Percentiles rank a stretch among this genome's conserved stretches.
Evolutionary conservation across 2,888 invertebrate genomes (phyloP).

Genomic region (Yponomeuta plumbellus): DNA sequence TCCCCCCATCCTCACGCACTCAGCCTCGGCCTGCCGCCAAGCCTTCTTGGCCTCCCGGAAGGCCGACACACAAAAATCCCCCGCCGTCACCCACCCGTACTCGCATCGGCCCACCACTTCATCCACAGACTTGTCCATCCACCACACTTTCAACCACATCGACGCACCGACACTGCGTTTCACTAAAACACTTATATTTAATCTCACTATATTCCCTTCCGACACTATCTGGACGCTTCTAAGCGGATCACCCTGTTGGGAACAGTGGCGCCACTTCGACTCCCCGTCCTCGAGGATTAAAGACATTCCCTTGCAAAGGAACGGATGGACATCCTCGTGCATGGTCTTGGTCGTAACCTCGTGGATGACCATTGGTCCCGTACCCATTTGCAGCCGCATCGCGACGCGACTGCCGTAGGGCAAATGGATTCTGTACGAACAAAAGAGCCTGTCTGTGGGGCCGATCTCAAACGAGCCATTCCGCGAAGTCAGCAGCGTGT

Average conservation of each 20-base stretch:
- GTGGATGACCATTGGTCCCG: constrained; percentile 52
- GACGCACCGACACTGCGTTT: constrained; percentile 53
- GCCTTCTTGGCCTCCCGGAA: constrained; percentile 74
- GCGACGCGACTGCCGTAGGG: constrained; percentile 83
- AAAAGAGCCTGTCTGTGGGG: constrained; percentile 76
- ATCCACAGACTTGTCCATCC: constrained; percentile 78
- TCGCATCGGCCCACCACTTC: constrained; percentile 80
- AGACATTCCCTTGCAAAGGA: constrained; percentile 74
- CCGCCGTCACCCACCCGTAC: constrained; percentile 82
- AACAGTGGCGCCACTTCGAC: constrained; percentile 78
- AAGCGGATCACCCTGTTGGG: constrained; percentile 73
- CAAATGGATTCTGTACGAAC: constrained; percentile 82
- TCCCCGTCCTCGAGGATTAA: constrained; percentile 76
- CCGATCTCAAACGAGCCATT: constrained; percentile 82
- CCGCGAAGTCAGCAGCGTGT: constrained; percentile 78
- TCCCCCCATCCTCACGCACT: constrained; percentile 79
- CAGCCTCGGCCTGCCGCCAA: constrained; percentile 82
- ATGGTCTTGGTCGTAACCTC: constrained; percentile 54
- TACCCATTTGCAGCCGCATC: constrained; percentile 77
- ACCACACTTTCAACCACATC: constrained; percentile 78
- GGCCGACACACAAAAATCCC: constrained; percentile 80
- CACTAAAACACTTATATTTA: constrained; percentile 61
- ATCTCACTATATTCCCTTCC: constrained; percentile 71
- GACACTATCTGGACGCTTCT: constrained; percentile 78
- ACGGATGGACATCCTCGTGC: constrained; percentile 50